Conservation (phyloP, 1,140 invertebrate species). For the Rhopalosiphum padi region DNA sequence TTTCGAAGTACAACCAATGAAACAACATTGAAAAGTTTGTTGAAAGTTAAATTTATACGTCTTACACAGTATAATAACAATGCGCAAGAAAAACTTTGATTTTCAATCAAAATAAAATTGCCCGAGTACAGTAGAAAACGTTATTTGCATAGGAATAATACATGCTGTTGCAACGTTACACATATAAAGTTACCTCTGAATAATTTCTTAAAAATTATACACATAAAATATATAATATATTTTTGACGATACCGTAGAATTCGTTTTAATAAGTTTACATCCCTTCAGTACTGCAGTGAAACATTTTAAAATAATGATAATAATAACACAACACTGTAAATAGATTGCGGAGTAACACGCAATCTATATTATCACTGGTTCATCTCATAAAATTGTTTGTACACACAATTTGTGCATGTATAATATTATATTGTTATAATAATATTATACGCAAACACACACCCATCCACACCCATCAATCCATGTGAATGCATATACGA, state of each 20-base stretch:
- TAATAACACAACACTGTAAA: background rate
- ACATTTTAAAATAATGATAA: conserved; percentile 16
- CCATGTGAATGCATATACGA: background rate
- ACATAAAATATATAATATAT: background rate
- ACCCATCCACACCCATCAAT: background rate
- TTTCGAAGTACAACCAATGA: background rate
- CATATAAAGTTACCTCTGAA: background rate
- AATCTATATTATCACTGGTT: background rate
- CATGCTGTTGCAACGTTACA: background rate
- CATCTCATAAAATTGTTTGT: background rate
- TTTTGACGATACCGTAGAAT: background rate
- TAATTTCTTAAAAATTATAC: background rate
- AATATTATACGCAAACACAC: background rate
- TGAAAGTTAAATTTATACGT: background rate
- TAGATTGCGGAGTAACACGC: background rate
- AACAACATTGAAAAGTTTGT: background rate
- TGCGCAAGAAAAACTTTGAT: background rate
- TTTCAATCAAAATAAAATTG: conserved; percentile 5
- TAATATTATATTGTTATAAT: background rate
- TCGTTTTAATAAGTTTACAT: background rate
- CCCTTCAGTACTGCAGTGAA: background rate
- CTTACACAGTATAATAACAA: background rate
- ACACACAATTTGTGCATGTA: background rate
- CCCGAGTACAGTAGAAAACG: background rate
- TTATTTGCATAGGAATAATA: background rate